Evolutionary conservation across 1,140 invertebrate species (phyloP).

Genomic region (Hirudo medicinalis): DNA sequence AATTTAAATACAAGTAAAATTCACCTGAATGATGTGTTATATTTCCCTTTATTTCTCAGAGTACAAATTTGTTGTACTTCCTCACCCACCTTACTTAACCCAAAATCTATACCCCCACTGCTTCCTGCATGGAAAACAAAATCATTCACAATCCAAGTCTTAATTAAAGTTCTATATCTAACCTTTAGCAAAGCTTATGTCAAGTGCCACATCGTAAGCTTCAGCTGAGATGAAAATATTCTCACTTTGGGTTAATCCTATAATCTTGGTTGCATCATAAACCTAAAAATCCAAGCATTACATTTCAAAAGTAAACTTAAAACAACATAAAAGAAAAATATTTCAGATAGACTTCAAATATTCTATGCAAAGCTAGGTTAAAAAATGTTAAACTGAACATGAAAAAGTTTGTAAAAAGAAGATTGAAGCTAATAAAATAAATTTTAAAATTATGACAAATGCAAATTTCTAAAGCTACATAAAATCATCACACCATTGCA

Average conservation of each 20-base stretch:
- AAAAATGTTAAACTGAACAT: too few relatives aligned
- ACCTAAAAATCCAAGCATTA: constrained; percentile 26
- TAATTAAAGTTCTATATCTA: neutral
- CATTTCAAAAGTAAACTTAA: too few relatives aligned
- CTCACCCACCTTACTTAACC: constrained; percentile 36
- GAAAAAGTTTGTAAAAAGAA: too few relatives aligned
- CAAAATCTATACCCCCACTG: constrained; percentile 42
- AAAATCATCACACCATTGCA: too few relatives aligned
- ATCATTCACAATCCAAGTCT: neutral
- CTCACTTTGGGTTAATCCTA: constrained; percentile 35
- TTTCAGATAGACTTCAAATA: too few relatives aligned
- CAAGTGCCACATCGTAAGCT: constrained; percentile 42
- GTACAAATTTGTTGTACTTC: constrained; percentile 38
- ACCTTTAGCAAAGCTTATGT: constrained; percentile 44
- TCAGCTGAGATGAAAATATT: constrained; percentile 37
- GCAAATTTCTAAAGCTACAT: too few relatives aligned
- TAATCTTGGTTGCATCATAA: constrained; percentile 36
- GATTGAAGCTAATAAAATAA: too few relatives aligned
- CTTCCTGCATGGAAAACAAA: constrained; percentile 28
- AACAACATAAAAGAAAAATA: too few relatives aligned
- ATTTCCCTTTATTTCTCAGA: constrained; percentile 43
- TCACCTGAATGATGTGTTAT: constrained; percentile 40
- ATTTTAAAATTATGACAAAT: too few relatives aligned
- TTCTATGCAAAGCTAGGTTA: too few relatives aligned
- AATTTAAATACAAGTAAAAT: constrained; percentile 15